Evolutionary conservation across 2,888 invertebrate species (phyloP).

Genomic region (Tigriopus californicus): DNA sequence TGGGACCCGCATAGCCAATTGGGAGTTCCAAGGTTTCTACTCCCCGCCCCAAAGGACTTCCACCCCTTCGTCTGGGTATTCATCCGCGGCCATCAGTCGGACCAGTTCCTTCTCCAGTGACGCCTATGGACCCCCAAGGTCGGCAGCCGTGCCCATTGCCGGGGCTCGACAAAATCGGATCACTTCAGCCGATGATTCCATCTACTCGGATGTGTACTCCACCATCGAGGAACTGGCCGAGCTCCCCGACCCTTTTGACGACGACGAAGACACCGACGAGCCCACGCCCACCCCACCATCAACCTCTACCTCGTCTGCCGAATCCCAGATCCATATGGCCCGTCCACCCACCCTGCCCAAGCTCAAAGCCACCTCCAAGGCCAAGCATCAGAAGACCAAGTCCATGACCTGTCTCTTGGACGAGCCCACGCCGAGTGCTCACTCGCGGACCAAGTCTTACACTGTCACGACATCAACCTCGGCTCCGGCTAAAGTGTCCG

Average conservation of each 20-base stretch:
- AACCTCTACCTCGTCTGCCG: too few relatives aligned
- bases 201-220: slow-evolving; percentile 10
- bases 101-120: background rate
- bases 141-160: too few relatives aligned
- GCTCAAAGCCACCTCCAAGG: too few relatives aligned
- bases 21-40: slow-evolving; percentile 3
- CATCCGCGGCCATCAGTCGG: background rate
- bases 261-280: background rate
- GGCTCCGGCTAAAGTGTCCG: background rate
- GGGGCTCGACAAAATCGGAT: background rate
- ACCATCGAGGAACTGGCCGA: background rate
- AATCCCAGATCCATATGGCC: too few relatives aligned
- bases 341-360: too few relatives aligned
- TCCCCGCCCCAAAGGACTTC: background rate
- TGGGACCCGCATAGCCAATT: background rate
- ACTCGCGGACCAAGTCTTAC: background rate
- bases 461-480: background rate
- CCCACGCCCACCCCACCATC: background rate
- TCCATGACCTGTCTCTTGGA: background rate
- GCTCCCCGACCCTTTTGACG: background rate
- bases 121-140: too few relatives aligned
- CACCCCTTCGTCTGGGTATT: background rate
- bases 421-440: too few relatives aligned
- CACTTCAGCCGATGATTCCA: background rate
- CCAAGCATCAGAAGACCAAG: background rate